Conservation (phyloP, 2,888 invertebrate genomes). For the Sinodicranocentrus sp. region DNA sequence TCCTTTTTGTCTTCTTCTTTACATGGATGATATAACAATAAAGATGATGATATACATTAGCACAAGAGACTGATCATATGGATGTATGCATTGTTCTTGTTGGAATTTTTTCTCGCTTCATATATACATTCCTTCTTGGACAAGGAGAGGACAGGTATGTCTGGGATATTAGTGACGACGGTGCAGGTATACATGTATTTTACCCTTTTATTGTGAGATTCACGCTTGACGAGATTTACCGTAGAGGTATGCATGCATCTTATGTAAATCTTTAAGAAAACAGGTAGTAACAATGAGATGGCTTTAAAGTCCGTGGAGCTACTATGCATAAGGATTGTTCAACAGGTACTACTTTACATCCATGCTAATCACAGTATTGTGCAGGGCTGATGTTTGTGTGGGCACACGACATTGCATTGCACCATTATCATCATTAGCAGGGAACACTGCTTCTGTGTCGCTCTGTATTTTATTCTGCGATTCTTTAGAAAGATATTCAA, state of each 20-base stretch:
- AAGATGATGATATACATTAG: no score
- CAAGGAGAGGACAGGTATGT: no score
- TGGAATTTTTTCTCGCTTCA: neutral
- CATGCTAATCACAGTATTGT: conserved; percentile 4
- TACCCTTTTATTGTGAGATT: neutral
- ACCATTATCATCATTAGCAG: no score
- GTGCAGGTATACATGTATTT: neutral
- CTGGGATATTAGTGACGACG: no score
- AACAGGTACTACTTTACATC: neutral
- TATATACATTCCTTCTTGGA: neutral
- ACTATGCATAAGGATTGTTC: neutral
- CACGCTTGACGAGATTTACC: conserved; percentile 11
- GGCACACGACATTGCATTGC: no score
- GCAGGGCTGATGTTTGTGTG: no score
- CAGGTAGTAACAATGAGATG: conserved; percentile 10
- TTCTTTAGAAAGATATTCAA: no score
- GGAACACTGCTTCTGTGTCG: no score
- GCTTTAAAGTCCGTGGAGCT: neutral
- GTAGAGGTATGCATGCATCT: neutral
- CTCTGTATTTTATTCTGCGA: no score
- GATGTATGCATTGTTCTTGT: neutral
- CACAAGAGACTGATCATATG: no score
- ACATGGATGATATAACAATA: no score
- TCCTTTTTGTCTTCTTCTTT: no score
- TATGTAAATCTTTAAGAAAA: neutral